phyloP scores from a whole-genome alignment of 2,888 invertebrate genomes.

The Nudaria mundana region DNA sequence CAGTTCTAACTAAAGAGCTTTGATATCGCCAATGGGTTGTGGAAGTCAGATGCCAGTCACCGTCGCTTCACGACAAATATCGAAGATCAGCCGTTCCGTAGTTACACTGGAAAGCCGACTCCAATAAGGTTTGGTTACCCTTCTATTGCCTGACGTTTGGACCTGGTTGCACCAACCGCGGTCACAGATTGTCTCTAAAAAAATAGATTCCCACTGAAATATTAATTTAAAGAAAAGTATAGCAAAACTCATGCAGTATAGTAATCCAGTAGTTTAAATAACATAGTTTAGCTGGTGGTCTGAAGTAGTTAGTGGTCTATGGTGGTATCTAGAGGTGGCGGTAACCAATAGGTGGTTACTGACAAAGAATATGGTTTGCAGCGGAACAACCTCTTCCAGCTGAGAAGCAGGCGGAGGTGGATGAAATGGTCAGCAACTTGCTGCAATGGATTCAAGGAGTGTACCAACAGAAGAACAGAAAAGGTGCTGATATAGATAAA shows the following conservation, averaged over 20 bases:
- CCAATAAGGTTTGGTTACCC: too few species aligned
- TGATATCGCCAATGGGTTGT: too few species aligned
- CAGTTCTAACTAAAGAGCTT: too few species aligned
- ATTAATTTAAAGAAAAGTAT: neutral
- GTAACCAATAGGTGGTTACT: slow-evolving; percentile 42
- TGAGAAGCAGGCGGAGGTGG: slow-evolving; percentile 79
- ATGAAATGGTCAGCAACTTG: slow-evolving; percentile 88
- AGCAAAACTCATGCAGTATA: neutral
- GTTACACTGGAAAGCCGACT: too few species aligned
- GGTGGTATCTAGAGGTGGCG: slow-evolving; percentile 23
- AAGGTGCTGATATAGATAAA: slow-evolving; percentile 58
- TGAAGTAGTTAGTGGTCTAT: neutral
- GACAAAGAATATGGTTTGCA: slow-evolving; percentile 63
- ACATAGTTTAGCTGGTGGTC: neutral
- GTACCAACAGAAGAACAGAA: slow-evolving; percentile 81
- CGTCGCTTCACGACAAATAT: too few species aligned
- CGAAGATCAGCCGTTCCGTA: too few species aligned
- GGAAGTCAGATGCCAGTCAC: too few species aligned
- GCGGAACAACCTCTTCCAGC: slow-evolving; percentile 54
- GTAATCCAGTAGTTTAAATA: neutral
- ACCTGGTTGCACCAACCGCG: too few species aligned
- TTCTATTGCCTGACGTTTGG: too few species aligned
- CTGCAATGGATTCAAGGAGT: slow-evolving; percentile 88
- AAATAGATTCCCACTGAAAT: too few species aligned
- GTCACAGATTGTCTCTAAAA: too few species aligned